Evolutionary conservation across 2,113 vertebrate species (phyloP), one percentile per base, ranked within the genome.

Genomic region (Dipodomys spectabilis): DNA sequence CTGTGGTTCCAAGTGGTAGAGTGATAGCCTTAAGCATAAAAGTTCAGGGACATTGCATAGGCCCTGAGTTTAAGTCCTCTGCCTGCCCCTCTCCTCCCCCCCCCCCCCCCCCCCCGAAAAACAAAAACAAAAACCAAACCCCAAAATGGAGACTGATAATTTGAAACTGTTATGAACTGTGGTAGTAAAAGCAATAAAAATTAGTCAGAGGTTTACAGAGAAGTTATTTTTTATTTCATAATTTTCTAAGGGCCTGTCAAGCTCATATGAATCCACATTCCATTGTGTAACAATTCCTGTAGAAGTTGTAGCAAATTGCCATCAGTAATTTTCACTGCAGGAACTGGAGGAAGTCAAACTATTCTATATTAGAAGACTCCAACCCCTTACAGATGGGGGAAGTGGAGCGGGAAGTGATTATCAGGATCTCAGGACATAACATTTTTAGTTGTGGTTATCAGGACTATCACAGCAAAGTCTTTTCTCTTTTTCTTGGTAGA

Each of bases 221-320:
- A 92, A 77, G 53, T 45, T 5, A 53, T 62, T 86, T 94, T 90
- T 80, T 57, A 88, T 92, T 74, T 90, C 74, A 75, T 82, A 74
- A 27, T 92, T 88, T 96, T 82, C 75, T 74, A 90, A 82, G 85
- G 82, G 49, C 28, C 15, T 82, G 16, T 77, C 79, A 79, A 57
- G 25, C 79, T 83, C 74, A 25, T 30, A 71, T 96, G 87, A 86
- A 35, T 67, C 32, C 62, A 57, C 71, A 88, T 88, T 90, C 75
- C 45, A 16, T 95, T 96, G 71, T 13, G 77, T 86, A 90, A 72
- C 82, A 4, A 3, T 65, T 81, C 39, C 74, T 39, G 32, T 60
- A 53, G 88, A 86, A 67, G 27, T 62, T 86, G 20, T 94, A 82
- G 84, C 62, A 82, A 71, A 92, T 78, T 85, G 30, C 49, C 60